phyloP scores from a whole-genome alignment of 2,888 invertebrate genomes.

The Sinhomidia bicolor region DNA sequence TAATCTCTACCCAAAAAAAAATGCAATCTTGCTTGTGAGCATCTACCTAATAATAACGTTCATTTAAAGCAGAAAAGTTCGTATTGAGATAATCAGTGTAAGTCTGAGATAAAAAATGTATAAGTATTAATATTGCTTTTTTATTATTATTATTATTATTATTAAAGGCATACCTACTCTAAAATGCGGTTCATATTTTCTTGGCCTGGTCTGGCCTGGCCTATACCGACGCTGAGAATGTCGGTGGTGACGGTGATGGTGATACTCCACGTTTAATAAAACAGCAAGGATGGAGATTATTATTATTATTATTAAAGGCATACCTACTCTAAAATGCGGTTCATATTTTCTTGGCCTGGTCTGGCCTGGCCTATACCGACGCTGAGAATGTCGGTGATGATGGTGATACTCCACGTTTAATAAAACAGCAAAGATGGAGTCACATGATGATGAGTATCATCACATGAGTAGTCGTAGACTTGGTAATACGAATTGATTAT shows the following conservation, averaged over 20 bases:
- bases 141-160: too few relatives aligned
- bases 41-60: not conserved
- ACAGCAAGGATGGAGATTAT: slow-evolving; percentile 14
- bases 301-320: too few relatives aligned
- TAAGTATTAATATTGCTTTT: too few relatives aligned
- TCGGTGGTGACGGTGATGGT: not conserved
- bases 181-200: not conserved
- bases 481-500: slow-evolving; percentile 12
- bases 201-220: too few relatives aligned
- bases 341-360: not conserved
- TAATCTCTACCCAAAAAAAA: not conserved
- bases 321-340: too few relatives aligned
- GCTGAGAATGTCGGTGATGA: not conserved
- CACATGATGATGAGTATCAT: slow-evolving; percentile 16
- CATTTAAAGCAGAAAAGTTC: not conserved
- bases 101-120: not conserved
- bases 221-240: not conserved
- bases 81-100: too few relatives aligned
- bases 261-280: not conserved
- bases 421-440: slow-evolving; percentile 14
- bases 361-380: not conserved
- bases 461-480: slow-evolving; percentile 7
- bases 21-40: not conserved
- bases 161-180: too few relatives aligned
- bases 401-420: not conserved